Evolutionary conservation across 2,113 vertebrate species (phyloP).

Genomic region (Myotis yumanensis): DNA sequence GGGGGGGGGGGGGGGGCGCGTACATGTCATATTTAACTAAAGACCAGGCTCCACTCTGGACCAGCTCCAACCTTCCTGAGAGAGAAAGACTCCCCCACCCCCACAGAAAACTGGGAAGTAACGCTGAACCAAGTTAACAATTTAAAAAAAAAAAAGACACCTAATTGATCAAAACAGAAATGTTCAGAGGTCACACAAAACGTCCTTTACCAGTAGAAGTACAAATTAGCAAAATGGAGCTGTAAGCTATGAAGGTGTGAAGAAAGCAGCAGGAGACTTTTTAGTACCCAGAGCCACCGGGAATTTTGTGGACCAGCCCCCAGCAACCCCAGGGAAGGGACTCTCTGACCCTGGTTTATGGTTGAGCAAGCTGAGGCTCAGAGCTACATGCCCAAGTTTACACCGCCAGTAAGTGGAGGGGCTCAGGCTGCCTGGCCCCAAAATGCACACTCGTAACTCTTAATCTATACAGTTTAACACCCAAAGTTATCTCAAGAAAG

Average conservation of each 20-base stretch:
- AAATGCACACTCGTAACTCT: neutral
- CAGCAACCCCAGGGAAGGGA: neutral
- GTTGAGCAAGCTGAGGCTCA: neutral
- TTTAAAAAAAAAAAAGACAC: neutral
- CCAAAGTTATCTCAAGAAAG: neutral
- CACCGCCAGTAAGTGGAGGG: neutral
- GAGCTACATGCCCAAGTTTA: neutral
- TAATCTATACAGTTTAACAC: neutral
- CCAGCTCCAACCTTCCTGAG: neutral
- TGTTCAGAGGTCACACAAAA: neutral
- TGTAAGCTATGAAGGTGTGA: neutral
- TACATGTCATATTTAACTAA: neutral
- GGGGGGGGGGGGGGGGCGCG: accelerated
- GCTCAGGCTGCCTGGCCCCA: neutral
- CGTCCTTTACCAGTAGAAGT: neutral
- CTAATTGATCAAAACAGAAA: neutral
- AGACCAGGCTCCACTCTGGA: neutral
- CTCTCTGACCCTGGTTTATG: neutral
- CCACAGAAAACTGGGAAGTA: neutral
- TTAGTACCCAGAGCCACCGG: neutral
- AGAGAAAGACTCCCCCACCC: neutral
- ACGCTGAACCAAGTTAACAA: neutral
- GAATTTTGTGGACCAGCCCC: neutral
- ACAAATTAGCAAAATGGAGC: neutral
- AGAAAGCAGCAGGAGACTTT: neutral